Base-by-base conservation (phyloP, 1,140 invertebrate species). In the Drosophila pruinosa region DNA sequence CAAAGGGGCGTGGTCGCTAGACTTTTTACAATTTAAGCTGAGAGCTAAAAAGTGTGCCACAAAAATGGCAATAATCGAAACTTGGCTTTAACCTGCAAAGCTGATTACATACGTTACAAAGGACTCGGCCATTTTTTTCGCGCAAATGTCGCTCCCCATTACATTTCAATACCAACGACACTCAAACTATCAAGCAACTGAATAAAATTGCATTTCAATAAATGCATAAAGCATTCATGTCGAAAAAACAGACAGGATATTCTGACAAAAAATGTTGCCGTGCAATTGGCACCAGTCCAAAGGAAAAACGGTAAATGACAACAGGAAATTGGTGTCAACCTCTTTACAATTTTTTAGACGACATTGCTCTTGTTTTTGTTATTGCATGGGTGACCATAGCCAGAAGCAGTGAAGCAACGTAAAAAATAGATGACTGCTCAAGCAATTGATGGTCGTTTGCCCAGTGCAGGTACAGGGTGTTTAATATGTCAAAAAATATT, bases 241-340 rank as follows among this genome's bases (percentile, higher is more conserved):
- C 21, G 10, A 48, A 12, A 54, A 31, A 69, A 67, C 36, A 54
- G 21, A 45, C 53, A 58, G 34, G 15, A 22, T 36, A 61, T 31
- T 22, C 39, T 36, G 17, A 24, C 21, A 22, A 47, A 45, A 36
- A 81, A 67, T 69, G 56, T 57, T 45, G 34, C 53, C 63, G 50
- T 65, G 57, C 70, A 72, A 75, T 79, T 83, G 80, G 75, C 79
- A 68, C 14, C 59, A 72, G 47, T 21, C 75, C 79, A 85, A 83
- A 34, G 45, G 75, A 58, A 56, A 64, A 81, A 74, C 48, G 59
- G 75, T 41, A 78, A 83, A 75, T 79, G 67, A 50, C 80, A 85
- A 72, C 62, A 75, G 71, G n/a, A 83, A 75, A 85, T 68, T 83
- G 45, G 72, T 85, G 67, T 79, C 80, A 80, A 75, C 34, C 56